phyloP scores from a whole-genome alignment of 1,140 invertebrate species.

The Diorhabda carinulata region DNA sequence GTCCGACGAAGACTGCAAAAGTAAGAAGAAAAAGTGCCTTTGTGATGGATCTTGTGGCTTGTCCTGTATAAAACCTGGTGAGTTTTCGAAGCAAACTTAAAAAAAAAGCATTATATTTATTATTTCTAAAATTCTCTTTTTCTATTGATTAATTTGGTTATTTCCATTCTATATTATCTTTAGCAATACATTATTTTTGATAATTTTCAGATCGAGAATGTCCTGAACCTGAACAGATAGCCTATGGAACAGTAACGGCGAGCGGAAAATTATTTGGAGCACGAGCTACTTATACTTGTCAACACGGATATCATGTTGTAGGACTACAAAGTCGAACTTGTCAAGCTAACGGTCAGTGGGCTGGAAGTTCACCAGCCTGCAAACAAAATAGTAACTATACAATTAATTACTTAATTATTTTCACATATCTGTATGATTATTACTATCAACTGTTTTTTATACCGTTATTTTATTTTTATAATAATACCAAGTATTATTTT shows the following conservation, averaged over 20 bases:
- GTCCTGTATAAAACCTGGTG: constrained; percentile 91
- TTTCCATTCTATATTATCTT: too few relatives aligned
- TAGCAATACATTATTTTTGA: not conserved
- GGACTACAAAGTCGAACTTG: constrained; percentile 81
- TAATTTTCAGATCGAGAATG: constrained; percentile 74
- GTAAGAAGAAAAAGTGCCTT: constrained; percentile 92
- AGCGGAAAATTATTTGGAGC: constrained; percentile 75
- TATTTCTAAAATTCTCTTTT: too few relatives aligned
- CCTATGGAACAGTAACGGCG: constrained; percentile 66
- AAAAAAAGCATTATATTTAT: too few relatives aligned
- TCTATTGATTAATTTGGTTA: too few relatives aligned
- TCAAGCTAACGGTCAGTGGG: constrained; percentile 90
- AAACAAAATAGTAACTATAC: constrained; percentile 73
- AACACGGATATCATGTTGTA: constrained; percentile 80
- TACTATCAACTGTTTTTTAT: not conserved
- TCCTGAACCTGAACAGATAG: constrained; percentile 66
- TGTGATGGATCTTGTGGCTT: constrained; percentile 95
- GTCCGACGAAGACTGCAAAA: constrained; percentile 93
- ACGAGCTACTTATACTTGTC: constrained; percentile 79
- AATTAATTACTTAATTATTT: not conserved
- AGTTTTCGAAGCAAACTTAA: too few relatives aligned
- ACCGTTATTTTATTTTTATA: too few relatives aligned
- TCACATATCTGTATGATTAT: not conserved
- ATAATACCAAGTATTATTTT: not conserved
- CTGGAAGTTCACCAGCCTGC: constrained; percentile 79